A percentile compares a stretch with the other conserved stretches of the same genome.
Conservation (phyloP, 1,140 invertebrate species). For the Metaphire vulgaris region DNA sequence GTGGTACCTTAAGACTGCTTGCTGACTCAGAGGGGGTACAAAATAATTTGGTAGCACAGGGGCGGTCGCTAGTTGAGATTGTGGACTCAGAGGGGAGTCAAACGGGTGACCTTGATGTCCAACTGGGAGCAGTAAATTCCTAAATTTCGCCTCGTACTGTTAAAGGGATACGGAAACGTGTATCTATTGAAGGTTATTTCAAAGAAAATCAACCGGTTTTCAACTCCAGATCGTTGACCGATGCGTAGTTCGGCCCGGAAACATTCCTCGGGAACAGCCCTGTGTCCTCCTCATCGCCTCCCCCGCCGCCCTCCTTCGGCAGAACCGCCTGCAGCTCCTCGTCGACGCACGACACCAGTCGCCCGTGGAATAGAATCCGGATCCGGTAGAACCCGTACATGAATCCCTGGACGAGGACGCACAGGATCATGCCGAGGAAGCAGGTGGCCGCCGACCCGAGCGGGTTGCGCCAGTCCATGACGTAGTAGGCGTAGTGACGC, state of each 20-base stretch:
- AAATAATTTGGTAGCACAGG: too few species aligned
- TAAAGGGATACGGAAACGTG: too few species aligned
- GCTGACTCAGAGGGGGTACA: too few species aligned
- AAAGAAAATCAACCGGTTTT: too few species aligned
- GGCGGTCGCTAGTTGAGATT: too few species aligned
- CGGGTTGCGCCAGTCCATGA: constrained; percentile 42
- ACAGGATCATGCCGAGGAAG: neutral
- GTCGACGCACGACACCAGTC: neutral
- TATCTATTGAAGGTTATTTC: too few species aligned
- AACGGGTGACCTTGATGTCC: too few species aligned
- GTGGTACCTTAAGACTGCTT: too few species aligned
- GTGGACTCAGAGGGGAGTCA: too few species aligned
- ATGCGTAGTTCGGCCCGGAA: neutral
- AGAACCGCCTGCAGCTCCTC: neutral
- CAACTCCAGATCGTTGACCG: neutral
- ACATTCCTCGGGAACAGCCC: neutral
- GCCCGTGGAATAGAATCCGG: neutral
- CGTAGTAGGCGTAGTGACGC: constrained; percentile 40
- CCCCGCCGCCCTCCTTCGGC: neutral
- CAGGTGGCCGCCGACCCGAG: neutral
- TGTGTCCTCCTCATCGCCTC: neutral
- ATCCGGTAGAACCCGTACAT: neutral
- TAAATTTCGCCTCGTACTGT: too few species aligned
- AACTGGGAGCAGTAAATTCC: too few species aligned
- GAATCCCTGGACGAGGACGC: neutral